Percentiles rank a stretch among this genome's conserved stretches.
These are phyloP conservation scores for Cherax quadricarinatus DNA, from an alignment of 1,140 invertebrate genomes.

Conservation along the genomic window DNA sequence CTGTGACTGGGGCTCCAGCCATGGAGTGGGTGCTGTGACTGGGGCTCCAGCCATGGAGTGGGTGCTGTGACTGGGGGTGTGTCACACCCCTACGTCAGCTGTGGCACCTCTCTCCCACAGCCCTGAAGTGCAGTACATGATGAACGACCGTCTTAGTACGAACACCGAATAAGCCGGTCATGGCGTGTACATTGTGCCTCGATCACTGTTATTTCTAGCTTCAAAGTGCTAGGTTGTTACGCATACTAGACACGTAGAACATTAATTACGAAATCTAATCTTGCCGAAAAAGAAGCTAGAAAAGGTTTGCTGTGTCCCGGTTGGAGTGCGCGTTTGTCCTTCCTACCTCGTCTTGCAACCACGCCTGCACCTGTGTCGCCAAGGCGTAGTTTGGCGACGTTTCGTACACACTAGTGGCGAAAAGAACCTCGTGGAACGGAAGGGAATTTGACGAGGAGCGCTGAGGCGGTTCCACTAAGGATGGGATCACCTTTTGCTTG, in stretches of 20 bases:
- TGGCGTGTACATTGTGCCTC: neutral
- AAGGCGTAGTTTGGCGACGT: too few relatives aligned
- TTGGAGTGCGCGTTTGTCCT: conserved; percentile 14
- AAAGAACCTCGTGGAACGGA: too few relatives aligned
- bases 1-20: too few relatives aligned
- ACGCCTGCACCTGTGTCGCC: too few relatives aligned
- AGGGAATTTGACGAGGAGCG: too few relatives aligned
- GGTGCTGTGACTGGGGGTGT: too few relatives aligned
- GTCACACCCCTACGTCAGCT: neutral
- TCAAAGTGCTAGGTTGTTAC: conserved; percentile 11
- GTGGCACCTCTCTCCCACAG: neutral
- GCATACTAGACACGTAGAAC: conserved; percentile 25
- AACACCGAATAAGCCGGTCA: neutral
- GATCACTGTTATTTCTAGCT: neutral
- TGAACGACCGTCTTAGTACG: neutral
- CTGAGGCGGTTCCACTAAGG: too few relatives aligned
- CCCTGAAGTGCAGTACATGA: neutral
- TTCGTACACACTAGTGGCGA: too few relatives aligned
- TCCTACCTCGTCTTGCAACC: neutral
- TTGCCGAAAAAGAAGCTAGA: conserved; percentile 39
- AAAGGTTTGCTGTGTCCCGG: conserved; percentile 27
- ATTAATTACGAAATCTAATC: conserved; percentile 57
- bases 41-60: too few relatives aligned
- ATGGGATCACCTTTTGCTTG: neutral
- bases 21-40: too few relatives aligned